Conservation (phyloP, 2,888 invertebrate genomes). For the Blastobasis lacticolella region DNA sequence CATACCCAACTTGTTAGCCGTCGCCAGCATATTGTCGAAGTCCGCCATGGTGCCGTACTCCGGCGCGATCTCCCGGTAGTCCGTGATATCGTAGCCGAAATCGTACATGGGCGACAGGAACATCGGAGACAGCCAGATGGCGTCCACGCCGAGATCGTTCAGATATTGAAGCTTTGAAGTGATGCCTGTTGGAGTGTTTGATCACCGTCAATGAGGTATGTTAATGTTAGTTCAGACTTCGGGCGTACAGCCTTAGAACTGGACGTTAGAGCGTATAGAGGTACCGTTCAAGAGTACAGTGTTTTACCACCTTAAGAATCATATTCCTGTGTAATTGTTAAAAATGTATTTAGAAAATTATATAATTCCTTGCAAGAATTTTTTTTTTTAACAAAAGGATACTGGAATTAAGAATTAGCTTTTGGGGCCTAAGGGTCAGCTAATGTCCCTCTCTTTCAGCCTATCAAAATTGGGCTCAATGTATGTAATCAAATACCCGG, state of each 20-base stretch:
- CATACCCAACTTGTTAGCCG: conserved; percentile 65
- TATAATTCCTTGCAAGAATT: no score
- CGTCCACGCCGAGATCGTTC: conserved; percentile 72
- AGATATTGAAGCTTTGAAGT: conserved; percentile 68
- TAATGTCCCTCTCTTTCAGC: no score
- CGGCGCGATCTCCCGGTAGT: conserved; percentile 77
- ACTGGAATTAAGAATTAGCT: no score
- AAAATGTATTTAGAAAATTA: no score
- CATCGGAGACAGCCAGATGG: conserved; percentile 82
- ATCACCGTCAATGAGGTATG: background rate
- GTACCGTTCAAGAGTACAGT: no score
- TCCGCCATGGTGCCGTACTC: conserved; percentile 82
- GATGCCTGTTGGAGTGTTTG: conserved; percentile 34
- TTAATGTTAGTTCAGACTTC: background rate
- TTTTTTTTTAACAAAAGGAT: no score
- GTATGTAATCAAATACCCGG: no score
- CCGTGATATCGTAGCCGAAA: conserved; percentile 84
- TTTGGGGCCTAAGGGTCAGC: no score
- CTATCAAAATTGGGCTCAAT: no score
- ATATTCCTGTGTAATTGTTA: no score
- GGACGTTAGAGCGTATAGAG: background rate
- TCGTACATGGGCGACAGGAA: conserved; percentile 84
- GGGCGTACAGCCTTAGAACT: background rate
- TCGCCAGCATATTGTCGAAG: conserved; percentile 72
- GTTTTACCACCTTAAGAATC: no score